Base-by-base conservation (phyloP, 2,888 invertebrate genomes). In the Minunthozetes semirufus region DNA sequence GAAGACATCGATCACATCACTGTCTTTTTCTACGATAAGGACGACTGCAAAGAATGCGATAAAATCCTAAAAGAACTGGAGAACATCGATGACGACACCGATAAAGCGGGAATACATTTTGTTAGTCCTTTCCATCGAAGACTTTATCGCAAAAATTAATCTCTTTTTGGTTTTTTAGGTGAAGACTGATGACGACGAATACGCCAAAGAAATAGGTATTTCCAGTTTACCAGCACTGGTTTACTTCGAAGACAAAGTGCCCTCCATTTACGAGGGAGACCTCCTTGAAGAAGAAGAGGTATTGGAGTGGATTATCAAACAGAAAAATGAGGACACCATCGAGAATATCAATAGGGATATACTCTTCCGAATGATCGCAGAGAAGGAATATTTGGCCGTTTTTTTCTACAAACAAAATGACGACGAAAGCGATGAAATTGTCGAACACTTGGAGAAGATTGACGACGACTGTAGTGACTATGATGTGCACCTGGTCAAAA, bases 401-500 rank as follows among this genome's bases (percentile, higher is more conserved):
- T 86, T 93, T 77, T 94, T 94, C 84, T 94, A 94, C 94, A 88
- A 92, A 92, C 88, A 78, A 22, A 77, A 80, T 48, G 79, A 80
- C 73, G 78, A 79, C 25, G 80, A 80, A 59, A 77, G 80, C 46
- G 79, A 80, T 38, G 79, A 79, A 29, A 80, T 81, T 19, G 61
- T 80, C 25, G 79, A 80, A 59, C 92, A 93, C 81, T 87, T 94
- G 76, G 94, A 94, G 83, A 83, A 93, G 71, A 94, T 94, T 79
- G 94, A 94, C 80, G 93, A 94, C 80, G 94, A 94, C 84, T 93
- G 93, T 22, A 86, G 89, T 13, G 93, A 94, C 82, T 94, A 93
- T 82, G 94, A 94, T 74, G 94, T 94, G 77, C 90, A 91, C 84
- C 88, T 94, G 78, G 92, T 92, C 0, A 92, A 94, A 84, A 91